These are phyloP conservation scores for Hypotaenidia philippensis DNA, from an alignment of 2,797 vertebrate genomes.

Conservation along the genomic window DNA sequence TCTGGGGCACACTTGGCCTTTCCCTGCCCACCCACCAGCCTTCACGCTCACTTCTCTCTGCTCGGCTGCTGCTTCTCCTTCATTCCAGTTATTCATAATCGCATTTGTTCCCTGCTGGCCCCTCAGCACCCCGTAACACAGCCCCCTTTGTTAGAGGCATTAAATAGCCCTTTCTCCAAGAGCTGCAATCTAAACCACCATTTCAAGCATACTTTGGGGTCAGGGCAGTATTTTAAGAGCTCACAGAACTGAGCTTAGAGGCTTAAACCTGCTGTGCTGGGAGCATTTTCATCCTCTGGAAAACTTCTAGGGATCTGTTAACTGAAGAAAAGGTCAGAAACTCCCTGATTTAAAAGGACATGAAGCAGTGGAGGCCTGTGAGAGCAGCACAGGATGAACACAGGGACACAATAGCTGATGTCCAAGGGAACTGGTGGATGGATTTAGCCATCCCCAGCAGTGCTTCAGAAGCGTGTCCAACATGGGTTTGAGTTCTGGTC, in stretches of 20 bases:
- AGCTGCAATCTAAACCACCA: not conserved
- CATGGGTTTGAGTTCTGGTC: not conserved
- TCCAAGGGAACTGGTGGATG: not conserved
- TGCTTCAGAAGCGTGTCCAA: not conserved
- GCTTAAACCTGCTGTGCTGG: not conserved
- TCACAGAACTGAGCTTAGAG: not conserved
- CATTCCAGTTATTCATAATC: not conserved
- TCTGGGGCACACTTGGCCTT: not conserved
- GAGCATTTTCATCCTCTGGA: not conserved
- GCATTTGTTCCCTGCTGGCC: not conserved
- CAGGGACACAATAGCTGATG: not conserved
- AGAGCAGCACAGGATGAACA: not conserved
- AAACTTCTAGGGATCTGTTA: conserved; percentile 3
- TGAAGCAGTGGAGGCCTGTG: not conserved
- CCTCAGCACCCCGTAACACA: not conserved
- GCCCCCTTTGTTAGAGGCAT: conserved; percentile 27
- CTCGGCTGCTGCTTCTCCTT: not conserved
- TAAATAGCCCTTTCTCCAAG: conserved; percentile 43
- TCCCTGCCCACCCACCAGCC: not conserved
- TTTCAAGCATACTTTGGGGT: not conserved
- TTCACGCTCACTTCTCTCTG: not conserved
- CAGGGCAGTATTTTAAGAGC: conserved; percentile 17
- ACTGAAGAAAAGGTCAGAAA: not conserved
- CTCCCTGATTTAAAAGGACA: not conserved
- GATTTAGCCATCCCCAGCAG: not conserved